Percentiles rank a stretch among this genome's conserved stretches.
phyloP scores from a whole-genome alignment of 2,797 vertebrate species.

The Danio jaintianensis region DNA sequence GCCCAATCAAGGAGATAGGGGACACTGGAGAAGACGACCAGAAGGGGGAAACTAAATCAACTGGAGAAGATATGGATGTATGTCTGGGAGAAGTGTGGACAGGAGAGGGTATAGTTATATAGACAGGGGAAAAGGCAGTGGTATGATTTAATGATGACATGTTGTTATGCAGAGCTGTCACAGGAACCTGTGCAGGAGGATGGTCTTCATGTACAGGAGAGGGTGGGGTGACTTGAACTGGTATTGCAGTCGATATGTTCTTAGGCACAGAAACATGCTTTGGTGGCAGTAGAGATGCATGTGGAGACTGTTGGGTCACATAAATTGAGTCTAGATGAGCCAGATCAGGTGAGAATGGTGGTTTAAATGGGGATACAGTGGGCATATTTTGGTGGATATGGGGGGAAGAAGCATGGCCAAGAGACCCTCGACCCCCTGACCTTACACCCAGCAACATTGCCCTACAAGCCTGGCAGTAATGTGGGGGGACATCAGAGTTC shows the following conservation, averaged over 20 bases:
- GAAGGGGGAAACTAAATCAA: slow-evolving; percentile 27
- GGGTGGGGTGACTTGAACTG: slow-evolving; percentile 40
- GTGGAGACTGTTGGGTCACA: slow-evolving; percentile 39
- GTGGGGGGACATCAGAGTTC: slow-evolving; percentile 51
- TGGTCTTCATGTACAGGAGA: slow-evolving; percentile 33
- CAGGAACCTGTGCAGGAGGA: slow-evolving; percentile 16
- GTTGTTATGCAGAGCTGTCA: neutral
- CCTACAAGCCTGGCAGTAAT: slow-evolving; percentile 67
- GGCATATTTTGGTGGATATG: slow-evolving; percentile 12
- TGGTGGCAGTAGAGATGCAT: neutral
- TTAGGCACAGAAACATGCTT: slow-evolving; percentile 17
- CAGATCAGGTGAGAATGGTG: slow-evolving; percentile 6
- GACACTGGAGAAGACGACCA: slow-evolving; percentile 40
- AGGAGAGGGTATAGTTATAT: slow-evolving; percentile 34
- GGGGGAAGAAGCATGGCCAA: slow-evolving; percentile 48
- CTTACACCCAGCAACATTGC: slow-evolving; percentile 62
- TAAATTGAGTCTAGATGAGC: slow-evolving; percentile 8
- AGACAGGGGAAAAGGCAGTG: slow-evolving; percentile 22
- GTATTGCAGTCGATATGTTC: slow-evolving; percentile 19
- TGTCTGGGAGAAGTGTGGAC: slow-evolving; percentile 15
- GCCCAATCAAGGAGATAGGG: slow-evolving; percentile 19
- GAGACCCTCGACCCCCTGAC: slow-evolving; percentile 55
- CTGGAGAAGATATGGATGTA: slow-evolving; percentile 16
- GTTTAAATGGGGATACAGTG: neutral
- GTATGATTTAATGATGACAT: slow-evolving; percentile 35